Evolutionary conservation across 2,797 vertebrate genomes (phyloP).

Genomic region (Helostoma temminkii): DNA sequence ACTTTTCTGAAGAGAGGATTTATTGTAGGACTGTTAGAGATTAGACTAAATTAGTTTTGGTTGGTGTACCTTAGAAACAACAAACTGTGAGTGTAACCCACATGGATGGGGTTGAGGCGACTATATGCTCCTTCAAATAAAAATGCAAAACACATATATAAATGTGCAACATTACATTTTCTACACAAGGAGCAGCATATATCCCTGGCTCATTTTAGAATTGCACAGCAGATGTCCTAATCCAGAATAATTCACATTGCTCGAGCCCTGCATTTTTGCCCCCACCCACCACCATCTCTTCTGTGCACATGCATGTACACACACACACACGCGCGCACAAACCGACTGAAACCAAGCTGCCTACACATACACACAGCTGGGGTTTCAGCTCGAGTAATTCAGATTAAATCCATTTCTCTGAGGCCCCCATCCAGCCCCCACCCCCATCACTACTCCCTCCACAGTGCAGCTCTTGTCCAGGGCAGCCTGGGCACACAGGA

Average conservation of each 20-base stretch:
- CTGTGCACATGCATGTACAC: conserved; percentile 16
- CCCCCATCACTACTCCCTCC: conserved; percentile 68
- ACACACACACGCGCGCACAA: conserved; percentile 23
- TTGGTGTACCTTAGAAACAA: no score
- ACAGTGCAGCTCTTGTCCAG: conserved; percentile 82
- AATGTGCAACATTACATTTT: neutral
- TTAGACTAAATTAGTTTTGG: no score
- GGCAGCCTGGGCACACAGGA: conserved; percentile 72
- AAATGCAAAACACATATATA: neutral
- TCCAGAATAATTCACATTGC: conserved; percentile 87
- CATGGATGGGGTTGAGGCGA: conserved; percentile 5
- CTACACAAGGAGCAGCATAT: conserved; percentile 45
- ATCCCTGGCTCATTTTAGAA: conserved; percentile 80
- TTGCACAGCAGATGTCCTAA: conserved; percentile 87
- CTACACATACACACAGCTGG: conserved; percentile 81
- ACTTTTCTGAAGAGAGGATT: neutral
- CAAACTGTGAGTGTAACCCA: neutral
- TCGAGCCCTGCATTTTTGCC: conserved; percentile 78
- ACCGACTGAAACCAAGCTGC: conserved; percentile 57
- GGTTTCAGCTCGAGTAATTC: conserved; percentile 83
- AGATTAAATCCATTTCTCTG: conserved; percentile 88
- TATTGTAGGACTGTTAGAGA: no score
- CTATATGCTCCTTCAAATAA: neutral
- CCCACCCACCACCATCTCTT: conserved; percentile 68
- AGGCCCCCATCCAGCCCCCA: conserved; percentile 81